Base-by-base conservation (phyloP, 2,888 invertebrate genomes). In the Buathra laborator region DNA sequence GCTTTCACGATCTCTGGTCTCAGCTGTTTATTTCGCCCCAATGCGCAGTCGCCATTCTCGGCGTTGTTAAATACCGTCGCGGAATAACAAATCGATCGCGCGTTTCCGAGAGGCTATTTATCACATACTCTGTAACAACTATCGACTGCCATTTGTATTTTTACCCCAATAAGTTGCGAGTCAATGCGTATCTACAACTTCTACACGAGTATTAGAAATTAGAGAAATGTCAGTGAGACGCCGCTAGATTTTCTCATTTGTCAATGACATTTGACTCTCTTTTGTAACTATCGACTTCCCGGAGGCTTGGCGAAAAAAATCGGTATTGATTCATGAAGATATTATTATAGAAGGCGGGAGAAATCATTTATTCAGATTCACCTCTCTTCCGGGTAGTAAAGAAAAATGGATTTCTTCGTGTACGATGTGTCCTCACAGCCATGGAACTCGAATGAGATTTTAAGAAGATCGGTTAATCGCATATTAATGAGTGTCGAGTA, bases 401-500 rank as follows among this genome's bases (percentile, higher is more conserved):
- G 37, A 70, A 70, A 16, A 51, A 32, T 9, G 7, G 14, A 48
- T n/a, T 16, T 37, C 10, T 16, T 32, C 37, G 43, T 43, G 37
- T 19, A 43, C 5, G 70, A 16, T 10, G 16, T 16, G 70, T 9
- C 19, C 59, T 14, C 74, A 12, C 32, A 19, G 56, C 19, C 43
- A 24, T 12, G 56, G 56, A 56, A 24, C 7, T 56, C 56, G 53
- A 29, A 37, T 19, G 66, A 71, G 32, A 53, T 51, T 51, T 71
- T 56, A 71, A 46, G 67, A 83, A 74, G 74, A 83, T 83, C 76
- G 68, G 76, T 81, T 84, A 81, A 86, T 86, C 90, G 89, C 88
- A 90, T 91, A 91, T 91, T 91, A 90, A 91, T 90, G 89, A 82
- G 79, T 66, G 2, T 56, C 74, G 82, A 9, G 16, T 14, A 19